Base-by-base conservation (phyloP, 2,113 vertebrate species). In the Phocoena sinus region DNA sequence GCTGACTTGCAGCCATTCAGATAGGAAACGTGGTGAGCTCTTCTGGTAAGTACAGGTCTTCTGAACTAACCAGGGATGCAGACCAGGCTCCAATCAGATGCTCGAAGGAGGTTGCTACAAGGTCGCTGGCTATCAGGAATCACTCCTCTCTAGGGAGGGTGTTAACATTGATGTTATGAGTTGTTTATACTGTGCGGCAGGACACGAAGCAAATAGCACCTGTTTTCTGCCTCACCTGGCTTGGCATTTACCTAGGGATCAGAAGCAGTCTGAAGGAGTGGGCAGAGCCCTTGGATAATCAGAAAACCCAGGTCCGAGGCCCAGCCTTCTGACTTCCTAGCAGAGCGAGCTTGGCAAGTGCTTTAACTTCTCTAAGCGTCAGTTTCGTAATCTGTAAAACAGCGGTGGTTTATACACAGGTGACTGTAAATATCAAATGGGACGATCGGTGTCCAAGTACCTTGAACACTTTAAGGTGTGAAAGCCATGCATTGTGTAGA, bases 401-500 rank as follows among this genome's bases (percentile, higher is more conserved):
- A 65, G 21, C 15, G 15, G 2, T n/a, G 56, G 33, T 14, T 41
- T 60, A 38, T 38, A 31, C 14, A 1, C 0, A 25, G 38, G 17
- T 60, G 44, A 89, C 18, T 8, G 0, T 33, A 36, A 44, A 44
- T 23, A 80, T 8, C 18, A 7, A 23, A 65, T 1, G 4, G 44
- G 74, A 36, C 18, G 1, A 14, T 7, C 10, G 13, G 38, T 71
- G 25, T 63, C 50, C 41, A 53, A 85, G 53, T 9, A 1, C 21
- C 50, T n/a, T 41, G 33, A 77, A 53, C 8, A 4, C 23, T 28
- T 44, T 3, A 21, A 41, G 47, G 38, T 2, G 6, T 65, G 31
- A 50, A n/a, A 7, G 0, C 17, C 58, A 65, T 5, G 23, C 2
- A 2, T 65, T 18, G 26, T 21, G 33, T 9, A 5, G 41, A 71